phyloP scores from a whole-genome alignment of 1,140 invertebrate species.

The Brachionus rubens region DNA sequence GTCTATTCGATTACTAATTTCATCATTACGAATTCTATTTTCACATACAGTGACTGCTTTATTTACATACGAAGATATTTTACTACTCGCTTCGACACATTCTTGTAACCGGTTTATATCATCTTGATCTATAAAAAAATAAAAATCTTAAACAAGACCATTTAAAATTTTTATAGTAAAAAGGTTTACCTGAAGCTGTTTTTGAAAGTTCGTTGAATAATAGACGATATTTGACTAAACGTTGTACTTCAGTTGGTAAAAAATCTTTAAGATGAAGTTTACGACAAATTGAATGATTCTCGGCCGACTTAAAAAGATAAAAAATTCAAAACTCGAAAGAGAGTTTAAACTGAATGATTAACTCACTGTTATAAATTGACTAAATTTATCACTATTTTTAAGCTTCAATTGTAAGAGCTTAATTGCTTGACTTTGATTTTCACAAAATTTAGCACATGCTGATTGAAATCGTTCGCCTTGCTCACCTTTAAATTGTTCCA shows the following conservation, averaged over 20 bases:
- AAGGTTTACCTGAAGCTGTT: slow-evolving; percentile 22
- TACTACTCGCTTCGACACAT: slow-evolving; percentile 38
- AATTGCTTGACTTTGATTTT: slow-evolving; percentile 40
- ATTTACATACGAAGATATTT: slow-evolving; percentile 43
- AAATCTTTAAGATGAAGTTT: slow-evolving; percentile 45
- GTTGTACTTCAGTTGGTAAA: slow-evolving; percentile 39
- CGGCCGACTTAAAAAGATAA: neutral
- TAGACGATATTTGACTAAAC: slow-evolving; percentile 31
- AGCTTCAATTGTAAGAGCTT: slow-evolving; percentile 38
- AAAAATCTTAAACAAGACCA: no score
- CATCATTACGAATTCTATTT: slow-evolving; percentile 18
- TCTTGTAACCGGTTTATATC: neutral
- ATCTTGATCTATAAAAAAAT: slow-evolving; percentile 20
- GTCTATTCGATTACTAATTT: slow-evolving; percentile 15
- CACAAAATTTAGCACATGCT: slow-evolving; percentile 46
- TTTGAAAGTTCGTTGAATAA: slow-evolving; percentile 45
- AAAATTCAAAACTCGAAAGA: neutral
- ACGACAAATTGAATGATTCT: slow-evolving; percentile 40
- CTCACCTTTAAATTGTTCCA: slow-evolving; percentile 34
- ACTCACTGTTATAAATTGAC: slow-evolving; percentile 31
- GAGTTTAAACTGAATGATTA: neutral
- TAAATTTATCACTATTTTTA: slow-evolving; percentile 44
- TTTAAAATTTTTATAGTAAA: no score
- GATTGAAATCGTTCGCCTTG: slow-evolving; percentile 28
- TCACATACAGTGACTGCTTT: slow-evolving; percentile 39